Conservation (phyloP, 2,797 vertebrate species). For the Anabacerthia variegaticeps region DNA sequence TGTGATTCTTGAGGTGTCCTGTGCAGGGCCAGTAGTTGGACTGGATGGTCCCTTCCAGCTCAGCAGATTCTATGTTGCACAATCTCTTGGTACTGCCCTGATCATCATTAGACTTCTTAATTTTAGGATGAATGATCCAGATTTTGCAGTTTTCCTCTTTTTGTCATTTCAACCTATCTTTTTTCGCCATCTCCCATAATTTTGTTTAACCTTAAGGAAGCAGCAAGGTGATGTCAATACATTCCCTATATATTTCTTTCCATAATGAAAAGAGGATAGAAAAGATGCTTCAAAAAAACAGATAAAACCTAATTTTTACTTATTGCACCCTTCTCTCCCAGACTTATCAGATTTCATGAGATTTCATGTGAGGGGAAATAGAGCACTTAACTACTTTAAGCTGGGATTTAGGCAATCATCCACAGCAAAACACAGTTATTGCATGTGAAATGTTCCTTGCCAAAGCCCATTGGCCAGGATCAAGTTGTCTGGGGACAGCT, state of each 20-base stretch:
- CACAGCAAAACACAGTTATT: constrained; percentile 51
- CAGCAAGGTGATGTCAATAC: neutral
- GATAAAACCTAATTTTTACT: neutral
- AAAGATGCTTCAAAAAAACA: neutral
- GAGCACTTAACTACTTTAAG: constrained; percentile 61
- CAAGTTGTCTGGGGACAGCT: constrained; percentile 42
- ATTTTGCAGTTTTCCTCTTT: neutral
- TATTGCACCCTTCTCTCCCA: neutral
- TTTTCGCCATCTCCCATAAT: neutral
- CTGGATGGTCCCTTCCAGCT: neutral
- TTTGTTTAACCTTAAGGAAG: neutral
- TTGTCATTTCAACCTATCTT: neutral
- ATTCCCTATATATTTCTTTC: neutral
- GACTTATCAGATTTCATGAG: neutral
- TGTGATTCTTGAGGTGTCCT: neutral
- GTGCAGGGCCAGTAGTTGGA: neutral
- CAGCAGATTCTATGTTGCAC: neutral
- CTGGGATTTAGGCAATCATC: constrained; percentile 67
- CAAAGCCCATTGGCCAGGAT: constrained; percentile 55
- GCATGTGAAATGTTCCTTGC: constrained; percentile 32
- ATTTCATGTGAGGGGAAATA: neutral
- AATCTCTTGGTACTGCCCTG: neutral
- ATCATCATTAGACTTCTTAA: neutral
- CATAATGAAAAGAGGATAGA: neutral
- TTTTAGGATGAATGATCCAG: neutral